Evolutionary conservation across 2,113 vertebrate genomes (phyloP), one percentile per base, ranked within the genome.

Genomic region (Octodon degus): DNA sequence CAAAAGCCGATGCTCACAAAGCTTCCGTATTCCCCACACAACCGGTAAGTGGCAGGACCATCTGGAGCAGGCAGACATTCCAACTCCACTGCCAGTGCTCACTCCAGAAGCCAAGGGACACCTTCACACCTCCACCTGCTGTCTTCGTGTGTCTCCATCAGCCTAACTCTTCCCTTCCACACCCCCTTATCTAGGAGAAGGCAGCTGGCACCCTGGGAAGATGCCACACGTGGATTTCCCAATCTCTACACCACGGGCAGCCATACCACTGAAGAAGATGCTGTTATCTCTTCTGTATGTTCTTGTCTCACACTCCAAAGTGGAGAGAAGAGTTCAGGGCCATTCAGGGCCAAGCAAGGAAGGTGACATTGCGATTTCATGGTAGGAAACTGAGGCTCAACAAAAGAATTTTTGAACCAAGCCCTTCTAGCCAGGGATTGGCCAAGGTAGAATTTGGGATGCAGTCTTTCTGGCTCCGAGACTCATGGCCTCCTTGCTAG

Each of bases 251-350:
- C 22, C 40, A 34, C 7, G 37, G 10, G 34, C 67, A 76, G 55
- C 22, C 22, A 11, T 24, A 17, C 60, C 62, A 2, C 30, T 2
- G 24, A 5, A 40, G 60, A 50, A 84, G 58, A 7, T 25, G 24
- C 27, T 22, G 0, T 22, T 19, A 22, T 16, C n/a, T 62, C 3
- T 3, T 19, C 27, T 86, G 20, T 60, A 55, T 32, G 81, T 76
- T 77, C n/a, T 53, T 83, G 76, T 85, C 72, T 86, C 86, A 77
- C n/a, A 37, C 40, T 84, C 82, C 20, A 30, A 95, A 65, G 25
- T n/a, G 2, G 53, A 74, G 60, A 67, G 68, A 94, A 34, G 70
- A 30, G 60, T 86, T 24, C 37, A 82, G 53, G 25, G 47, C 53
- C 60, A 79, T n/a, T 27, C 20, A 79, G 91, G 6, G 4, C 55